Percentiles rank a stretch among this genome's conserved stretches.
Conservation (phyloP, 2,797 vertebrate genomes). For the Fistularia tabacaria region DNA sequence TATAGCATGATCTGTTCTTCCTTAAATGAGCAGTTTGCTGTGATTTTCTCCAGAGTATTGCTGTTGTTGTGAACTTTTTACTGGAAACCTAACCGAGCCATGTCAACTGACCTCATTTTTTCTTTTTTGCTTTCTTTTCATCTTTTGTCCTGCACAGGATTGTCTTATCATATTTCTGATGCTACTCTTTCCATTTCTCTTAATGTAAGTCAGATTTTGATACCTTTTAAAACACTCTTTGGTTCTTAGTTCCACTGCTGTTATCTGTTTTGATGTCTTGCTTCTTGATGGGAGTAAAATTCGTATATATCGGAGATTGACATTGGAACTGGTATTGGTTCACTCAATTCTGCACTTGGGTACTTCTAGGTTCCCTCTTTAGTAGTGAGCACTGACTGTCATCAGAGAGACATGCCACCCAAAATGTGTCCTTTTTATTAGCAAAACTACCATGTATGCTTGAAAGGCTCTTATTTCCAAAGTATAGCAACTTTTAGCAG, state of each 20-base stretch:
- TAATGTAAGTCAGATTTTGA: slow-evolving; percentile 6
- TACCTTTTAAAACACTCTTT: background rate
- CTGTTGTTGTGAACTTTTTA: slow-evolving; percentile 55
- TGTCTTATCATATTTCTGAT: background rate
- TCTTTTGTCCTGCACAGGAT: slow-evolving; percentile 8
- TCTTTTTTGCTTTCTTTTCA: slow-evolving; percentile 17
- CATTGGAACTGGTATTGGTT: slow-evolving; percentile 10
- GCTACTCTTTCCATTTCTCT: slow-evolving; percentile 1
- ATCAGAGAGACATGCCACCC: background rate
- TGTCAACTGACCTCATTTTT: slow-evolving; percentile 67
- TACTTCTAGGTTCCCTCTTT: background rate
- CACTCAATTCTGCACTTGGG: slow-evolving; percentile 4
- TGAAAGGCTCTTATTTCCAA: slow-evolving; percentile 1
- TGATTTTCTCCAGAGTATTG: slow-evolving; percentile 38
- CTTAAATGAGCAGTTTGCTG: slow-evolving; percentile 31
- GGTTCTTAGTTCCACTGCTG: slow-evolving; percentile 36
- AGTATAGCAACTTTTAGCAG: background rate
- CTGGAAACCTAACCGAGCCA: slow-evolving; percentile 69
- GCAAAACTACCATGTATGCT: slow-evolving; percentile 2
- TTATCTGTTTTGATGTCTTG: slow-evolving; percentile 21
- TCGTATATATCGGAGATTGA: slow-evolving; percentile 4
- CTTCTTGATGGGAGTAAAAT: slow-evolving; percentile 13
- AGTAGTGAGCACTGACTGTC: background rate
- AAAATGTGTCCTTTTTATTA: slow-evolving; percentile 5
- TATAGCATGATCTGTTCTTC: slow-evolving; percentile 13